These are phyloP conservation scores for Cichladusa arquata DNA, from an alignment of 2,113 vertebrate genomes.

Conservation along the genomic window DNA sequence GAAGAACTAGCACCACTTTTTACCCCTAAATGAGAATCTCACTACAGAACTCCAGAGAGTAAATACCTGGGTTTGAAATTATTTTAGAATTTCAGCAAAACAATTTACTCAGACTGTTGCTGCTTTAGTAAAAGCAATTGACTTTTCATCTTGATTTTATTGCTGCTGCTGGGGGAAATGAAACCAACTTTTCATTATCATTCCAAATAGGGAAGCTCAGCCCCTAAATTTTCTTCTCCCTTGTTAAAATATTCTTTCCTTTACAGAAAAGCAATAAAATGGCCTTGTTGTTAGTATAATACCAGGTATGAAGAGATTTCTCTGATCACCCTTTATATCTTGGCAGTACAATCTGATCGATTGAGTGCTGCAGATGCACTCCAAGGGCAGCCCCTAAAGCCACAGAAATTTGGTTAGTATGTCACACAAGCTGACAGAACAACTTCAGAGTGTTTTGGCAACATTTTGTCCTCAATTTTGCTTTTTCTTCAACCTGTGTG, in stretches of 20 bases:
- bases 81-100: background rate
- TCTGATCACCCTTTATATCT: background rate
- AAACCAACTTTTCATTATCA: background rate
- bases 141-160: conserved; percentile 5
- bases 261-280: background rate
- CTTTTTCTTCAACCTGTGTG: background rate
- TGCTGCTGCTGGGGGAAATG: background rate
- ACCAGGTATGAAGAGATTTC: background rate
- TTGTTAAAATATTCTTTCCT: background rate
- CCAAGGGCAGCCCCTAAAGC: background rate
- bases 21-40: background rate
- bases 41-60: background rate
- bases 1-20: background rate
- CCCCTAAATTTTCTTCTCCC: background rate
- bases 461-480: background rate
- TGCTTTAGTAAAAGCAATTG: background rate
- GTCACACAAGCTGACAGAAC: background rate
- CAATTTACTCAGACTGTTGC: background rate
- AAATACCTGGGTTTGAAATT: background rate
- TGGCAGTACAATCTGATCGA: background rate
- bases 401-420: background rate
- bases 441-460: background rate
- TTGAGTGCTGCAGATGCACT: background rate
- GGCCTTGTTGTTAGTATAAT: background rate
- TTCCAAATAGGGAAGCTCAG: background rate